Conservation (phyloP, 2,113 vertebrate genomes). For the Plecotus auritus region DNA sequence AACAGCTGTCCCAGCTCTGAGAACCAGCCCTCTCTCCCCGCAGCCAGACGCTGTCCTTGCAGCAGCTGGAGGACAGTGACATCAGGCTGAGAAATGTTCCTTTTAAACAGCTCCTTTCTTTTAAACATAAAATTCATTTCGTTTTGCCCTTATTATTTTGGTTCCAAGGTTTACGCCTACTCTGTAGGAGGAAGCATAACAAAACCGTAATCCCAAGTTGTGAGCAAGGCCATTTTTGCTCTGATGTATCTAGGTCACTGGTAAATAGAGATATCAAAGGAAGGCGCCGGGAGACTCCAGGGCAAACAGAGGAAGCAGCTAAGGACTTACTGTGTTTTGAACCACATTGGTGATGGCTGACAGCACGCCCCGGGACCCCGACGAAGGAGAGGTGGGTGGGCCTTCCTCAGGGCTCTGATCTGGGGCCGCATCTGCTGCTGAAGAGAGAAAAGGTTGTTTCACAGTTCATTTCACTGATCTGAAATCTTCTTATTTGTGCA, state of each 20-base stretch:
- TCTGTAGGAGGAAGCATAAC: conserved; percentile 20
- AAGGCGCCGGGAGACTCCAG: not conserved
- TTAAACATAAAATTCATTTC: conserved; percentile 13
- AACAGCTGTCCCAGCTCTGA: not conserved
- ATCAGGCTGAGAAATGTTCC: conserved; percentile 11
- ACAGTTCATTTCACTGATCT: not conserved
- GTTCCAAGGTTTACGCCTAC: conserved; percentile 44
- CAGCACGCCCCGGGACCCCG: conserved; percentile 87
- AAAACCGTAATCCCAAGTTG: conserved; percentile 30
- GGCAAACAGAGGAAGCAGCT: not conserved
- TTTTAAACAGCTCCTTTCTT: conserved; percentile 21
- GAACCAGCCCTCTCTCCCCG: not conserved
- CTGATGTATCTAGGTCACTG: conserved; percentile 44
- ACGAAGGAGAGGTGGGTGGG: conserved; percentile 65
- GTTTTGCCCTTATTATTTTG: conserved; percentile 43
- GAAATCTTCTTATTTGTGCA: not conserved
- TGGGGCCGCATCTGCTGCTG: conserved; percentile 58
- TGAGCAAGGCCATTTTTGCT: conserved; percentile 16
- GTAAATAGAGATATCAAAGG: conserved; percentile 44
- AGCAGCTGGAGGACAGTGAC: not conserved
- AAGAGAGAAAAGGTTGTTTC: not conserved
- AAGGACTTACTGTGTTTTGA: conserved; percentile 91
- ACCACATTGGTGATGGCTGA: conserved; percentile 91
- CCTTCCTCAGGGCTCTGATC: conserved; percentile 62
- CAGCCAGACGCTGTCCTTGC: not conserved